These are phyloP conservation scores for Sycophila sp. DNA, from an alignment of 1,140 invertebrate genomes.

Conservation along the genomic window DNA sequence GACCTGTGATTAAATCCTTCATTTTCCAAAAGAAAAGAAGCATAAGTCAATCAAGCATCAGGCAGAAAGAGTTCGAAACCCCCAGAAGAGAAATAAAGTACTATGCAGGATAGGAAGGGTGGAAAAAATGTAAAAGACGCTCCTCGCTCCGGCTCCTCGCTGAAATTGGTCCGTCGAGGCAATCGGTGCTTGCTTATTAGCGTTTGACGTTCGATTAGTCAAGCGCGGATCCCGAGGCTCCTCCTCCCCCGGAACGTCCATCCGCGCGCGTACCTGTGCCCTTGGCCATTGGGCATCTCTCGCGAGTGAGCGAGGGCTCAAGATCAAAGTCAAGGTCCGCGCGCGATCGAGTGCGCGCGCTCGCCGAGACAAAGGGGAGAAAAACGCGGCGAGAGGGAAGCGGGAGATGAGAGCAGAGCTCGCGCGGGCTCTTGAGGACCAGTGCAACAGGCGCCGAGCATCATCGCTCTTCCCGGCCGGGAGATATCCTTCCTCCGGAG, in stretches of 20 bases:
- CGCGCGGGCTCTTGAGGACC: too few species aligned
- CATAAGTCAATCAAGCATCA: too few species aligned
- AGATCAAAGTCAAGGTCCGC: slow-evolving; percentile 41
- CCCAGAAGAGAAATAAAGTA: not conserved
- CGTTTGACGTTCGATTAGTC: slow-evolving; percentile 66
- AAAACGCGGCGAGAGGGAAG: slow-evolving; percentile 40
- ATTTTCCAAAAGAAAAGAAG: not conserved
- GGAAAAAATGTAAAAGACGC: not conserved
- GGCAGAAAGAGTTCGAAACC: too few species aligned
- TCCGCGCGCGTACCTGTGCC: not conserved
- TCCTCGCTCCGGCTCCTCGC: not conserved
- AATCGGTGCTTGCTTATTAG: slow-evolving; percentile 64
- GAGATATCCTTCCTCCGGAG: too few species aligned
- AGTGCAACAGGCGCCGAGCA: slow-evolving; percentile 58
- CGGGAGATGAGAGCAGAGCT: slow-evolving; percentile 43
- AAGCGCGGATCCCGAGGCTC: slow-evolving; percentile 52
- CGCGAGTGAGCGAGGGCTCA: slow-evolving; percentile 26
- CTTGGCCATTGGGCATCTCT: slow-evolving; percentile 39
- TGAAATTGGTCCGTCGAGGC: slow-evolving; percentile 51
- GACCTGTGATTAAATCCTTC: too few species aligned
- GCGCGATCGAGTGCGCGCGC: not conserved
- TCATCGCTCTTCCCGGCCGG: slow-evolving; percentile 56
- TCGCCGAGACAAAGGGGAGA: slow-evolving; percentile 41
- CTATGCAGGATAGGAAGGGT: not conserved
- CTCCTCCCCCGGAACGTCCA: slow-evolving; percentile 50